Evolutionary conservation across 2,797 vertebrate genomes (phyloP), one percentile per base, ranked within the genome.

Genomic region (Eospalax fontanierii): DNA sequence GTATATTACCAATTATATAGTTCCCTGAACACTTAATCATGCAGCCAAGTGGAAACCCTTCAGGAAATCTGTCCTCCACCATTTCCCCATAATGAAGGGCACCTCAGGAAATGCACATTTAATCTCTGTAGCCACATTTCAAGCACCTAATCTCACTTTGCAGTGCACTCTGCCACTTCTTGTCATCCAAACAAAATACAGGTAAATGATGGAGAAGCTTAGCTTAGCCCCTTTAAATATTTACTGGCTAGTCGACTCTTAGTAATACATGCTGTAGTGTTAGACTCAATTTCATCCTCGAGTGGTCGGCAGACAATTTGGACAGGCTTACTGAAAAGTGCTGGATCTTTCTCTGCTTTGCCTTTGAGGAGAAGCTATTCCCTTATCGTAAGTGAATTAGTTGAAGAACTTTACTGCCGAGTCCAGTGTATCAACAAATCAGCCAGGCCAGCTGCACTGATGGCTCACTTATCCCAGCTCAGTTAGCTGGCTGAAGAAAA

Each of bases 281-380:
- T 97, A 96, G 96, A 97, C 95, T 97, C 96, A 98, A 94, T 98
- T 98, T 97, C 97, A 98, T 88, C 96, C 95, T 98, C 59, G 80
- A 83, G 26, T 94, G 95, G 66, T 46, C 95, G 71, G 90, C 92
- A 97, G 97, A 97, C 97, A 98, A 95, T 97, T 94, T 95, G 95
- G 95, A 95, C 93, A 96, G 94, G 87, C 92, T 97, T 97, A 95
- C 74, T 87, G 94, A 97, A 94, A 97, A 97, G 79, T 75, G 74
- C 73, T 61, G 85, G 43, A 80, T 96, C 93, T 94, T 97, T 96
- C 78, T 74, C 83, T 50, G 65, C 93, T 70, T 78, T 92, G 90
- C 76, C 40, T 97, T 97, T 93, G 85, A 97, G 87, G 38, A 97
- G 92, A 98, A 97, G 35, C 46, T 63, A 86, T 96, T 96, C 94